Percentiles rank a stretch among this genome's conserved stretches.
Conservation (phyloP, 2,888 invertebrate genomes). For the Drosophila pegasa region DNA sequence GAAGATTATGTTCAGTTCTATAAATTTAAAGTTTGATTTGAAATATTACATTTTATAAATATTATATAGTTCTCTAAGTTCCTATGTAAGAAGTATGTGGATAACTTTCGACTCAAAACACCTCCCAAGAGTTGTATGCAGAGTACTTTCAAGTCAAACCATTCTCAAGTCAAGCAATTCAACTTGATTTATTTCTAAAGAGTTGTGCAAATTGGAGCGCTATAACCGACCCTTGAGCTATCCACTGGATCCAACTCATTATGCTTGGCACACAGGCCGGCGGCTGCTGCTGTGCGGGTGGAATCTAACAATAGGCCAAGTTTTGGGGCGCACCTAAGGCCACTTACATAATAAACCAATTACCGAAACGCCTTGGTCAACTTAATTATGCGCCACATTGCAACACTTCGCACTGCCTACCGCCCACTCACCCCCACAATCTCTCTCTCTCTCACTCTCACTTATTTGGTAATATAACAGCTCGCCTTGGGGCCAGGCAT, state of each 20-base stretch:
- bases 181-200: conserved; percentile 6
- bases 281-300: conserved; percentile 14
- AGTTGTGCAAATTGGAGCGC: conserved; percentile 7
- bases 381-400: conserved; percentile 69
- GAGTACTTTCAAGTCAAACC: neutral
- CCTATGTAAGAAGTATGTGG: too few species aligned
- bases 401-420: conserved; percentile 30
- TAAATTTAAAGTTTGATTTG: too few species aligned
- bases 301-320: conserved; percentile 35
- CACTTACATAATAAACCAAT: conserved; percentile 73
- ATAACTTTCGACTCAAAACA: too few species aligned
- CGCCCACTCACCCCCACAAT: neutral
- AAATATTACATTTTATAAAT: too few species aligned
- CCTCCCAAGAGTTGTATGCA: too few species aligned
- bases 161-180: neutral
- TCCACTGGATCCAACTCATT: conserved; percentile 29
- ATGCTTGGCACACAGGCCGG: conserved; percentile 17
- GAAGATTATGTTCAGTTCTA: too few species aligned
- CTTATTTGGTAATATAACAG: neutral
- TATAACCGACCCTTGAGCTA: neutral
- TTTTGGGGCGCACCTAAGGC: conserved; percentile 40
- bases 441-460: neutral
- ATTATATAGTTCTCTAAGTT: too few species aligned
- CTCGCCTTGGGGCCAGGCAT: conserved; percentile 35
- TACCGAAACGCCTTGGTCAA: conserved; percentile 55